phyloP scores from a whole-genome alignment of 1,140 invertebrate species.

The Armadillidium nasatum region DNA sequence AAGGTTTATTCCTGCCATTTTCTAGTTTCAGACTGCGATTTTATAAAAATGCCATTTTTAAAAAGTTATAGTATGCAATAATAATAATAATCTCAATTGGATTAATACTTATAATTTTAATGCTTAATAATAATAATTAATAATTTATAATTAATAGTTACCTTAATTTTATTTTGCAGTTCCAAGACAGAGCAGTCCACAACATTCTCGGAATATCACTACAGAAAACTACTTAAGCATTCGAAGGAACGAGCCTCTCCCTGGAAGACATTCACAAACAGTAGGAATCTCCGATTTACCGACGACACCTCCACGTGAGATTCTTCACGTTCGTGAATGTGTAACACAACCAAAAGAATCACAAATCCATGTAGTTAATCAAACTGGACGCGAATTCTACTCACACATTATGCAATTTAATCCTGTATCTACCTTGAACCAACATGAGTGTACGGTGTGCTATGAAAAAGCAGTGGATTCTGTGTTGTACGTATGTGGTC shows the following conservation, averaged over 20 bases:
- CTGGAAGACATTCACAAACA: not conserved
- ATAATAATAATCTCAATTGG: no score
- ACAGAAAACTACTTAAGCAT: not conserved
- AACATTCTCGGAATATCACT: not conserved
- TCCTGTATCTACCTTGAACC: not conserved
- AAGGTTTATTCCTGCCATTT: no score
- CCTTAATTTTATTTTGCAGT: no score
- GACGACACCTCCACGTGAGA: not conserved
- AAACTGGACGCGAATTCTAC: not conserved
- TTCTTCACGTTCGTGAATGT: not conserved
- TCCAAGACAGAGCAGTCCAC: no score
- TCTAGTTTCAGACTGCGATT: no score
- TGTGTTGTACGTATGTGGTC: conserved; percentile 93
- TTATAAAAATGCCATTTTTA: no score
- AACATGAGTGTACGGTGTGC: conserved; percentile 60
- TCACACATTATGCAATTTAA: not conserved
- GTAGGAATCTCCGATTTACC: not conserved
- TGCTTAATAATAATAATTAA: no score
- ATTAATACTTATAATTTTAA: no score
- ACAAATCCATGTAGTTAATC: not conserved
- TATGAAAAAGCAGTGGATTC: conserved; percentile 87
- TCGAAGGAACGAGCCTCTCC: not conserved
- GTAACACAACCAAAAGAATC: not conserved
- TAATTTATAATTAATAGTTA: no score
- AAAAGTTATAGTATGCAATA: no score